Conservation (phyloP, 2,113 vertebrate genomes). For the Sorex araneus region DNA sequence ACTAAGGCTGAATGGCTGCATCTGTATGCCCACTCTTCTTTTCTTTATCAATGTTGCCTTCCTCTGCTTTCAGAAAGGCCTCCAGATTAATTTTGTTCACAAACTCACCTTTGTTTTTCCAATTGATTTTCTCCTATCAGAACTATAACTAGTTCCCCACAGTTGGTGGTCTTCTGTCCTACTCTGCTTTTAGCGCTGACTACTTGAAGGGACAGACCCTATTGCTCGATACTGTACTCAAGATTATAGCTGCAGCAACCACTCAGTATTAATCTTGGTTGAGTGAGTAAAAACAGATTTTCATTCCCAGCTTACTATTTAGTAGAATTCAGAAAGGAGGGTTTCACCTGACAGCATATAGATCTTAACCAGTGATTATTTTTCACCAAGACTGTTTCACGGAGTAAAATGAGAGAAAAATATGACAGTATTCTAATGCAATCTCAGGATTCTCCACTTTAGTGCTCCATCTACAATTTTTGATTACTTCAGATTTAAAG, state of each 20-base stretch:
- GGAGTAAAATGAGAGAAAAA: constrained; percentile 4
- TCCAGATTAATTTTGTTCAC: background rate
- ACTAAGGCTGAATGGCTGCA: background rate
- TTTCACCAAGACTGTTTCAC: background rate
- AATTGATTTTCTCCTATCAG: background rate
- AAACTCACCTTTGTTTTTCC: background rate
- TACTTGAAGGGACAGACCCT: background rate
- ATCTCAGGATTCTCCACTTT: background rate
- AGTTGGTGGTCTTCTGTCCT: background rate
- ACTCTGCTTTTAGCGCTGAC: background rate
- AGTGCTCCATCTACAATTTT: background rate
- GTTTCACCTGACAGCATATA: background rate
- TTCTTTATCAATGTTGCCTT: background rate
- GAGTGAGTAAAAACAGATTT: constrained; percentile 22
- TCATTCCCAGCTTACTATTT: background rate
- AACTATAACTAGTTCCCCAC: background rate
- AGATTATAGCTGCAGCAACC: background rate
- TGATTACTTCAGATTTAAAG: constrained; percentile 18
- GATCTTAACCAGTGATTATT: background rate
- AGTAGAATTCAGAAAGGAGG: background rate
- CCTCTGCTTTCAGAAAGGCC: background rate
- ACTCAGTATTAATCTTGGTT: background rate
- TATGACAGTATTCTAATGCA: background rate
- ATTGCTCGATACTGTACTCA: background rate
- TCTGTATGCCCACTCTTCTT: background rate